phyloP scores from a whole-genome alignment of 2,113 vertebrate species.

The Cyphomyrus discorhynchus region DNA sequence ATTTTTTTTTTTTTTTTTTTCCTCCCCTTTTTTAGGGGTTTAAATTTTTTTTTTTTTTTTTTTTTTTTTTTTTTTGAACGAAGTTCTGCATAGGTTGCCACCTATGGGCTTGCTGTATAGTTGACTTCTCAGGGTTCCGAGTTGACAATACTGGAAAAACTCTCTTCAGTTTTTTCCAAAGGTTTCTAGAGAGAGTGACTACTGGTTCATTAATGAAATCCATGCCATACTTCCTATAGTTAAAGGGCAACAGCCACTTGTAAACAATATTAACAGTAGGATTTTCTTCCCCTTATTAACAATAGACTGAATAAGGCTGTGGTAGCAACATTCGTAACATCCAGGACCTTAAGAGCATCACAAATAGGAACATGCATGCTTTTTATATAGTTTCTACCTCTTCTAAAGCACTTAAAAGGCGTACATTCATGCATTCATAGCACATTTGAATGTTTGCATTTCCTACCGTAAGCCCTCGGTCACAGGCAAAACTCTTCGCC shows the following conservation, averaged over 20 bases:
- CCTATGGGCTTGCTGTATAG: not conserved
- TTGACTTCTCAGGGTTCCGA: not conserved
- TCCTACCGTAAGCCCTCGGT: not conserved
- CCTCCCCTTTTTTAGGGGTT: not conserved
- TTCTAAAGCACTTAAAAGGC: not conserved
- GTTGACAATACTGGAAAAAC: not conserved
- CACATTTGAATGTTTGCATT: not conserved
- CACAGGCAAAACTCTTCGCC: not conserved
- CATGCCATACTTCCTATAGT: not conserved
- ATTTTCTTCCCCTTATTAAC: not conserved
- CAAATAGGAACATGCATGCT: not conserved
- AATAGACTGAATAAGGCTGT: not conserved
- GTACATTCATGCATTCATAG: not conserved
- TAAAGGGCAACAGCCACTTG: not conserved
- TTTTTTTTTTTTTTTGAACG: not conserved
- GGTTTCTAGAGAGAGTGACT: not conserved
- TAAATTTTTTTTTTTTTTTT: not conserved
- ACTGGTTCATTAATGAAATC: not conserved
- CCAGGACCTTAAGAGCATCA: not conserved
- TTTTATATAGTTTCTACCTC: not conserved
- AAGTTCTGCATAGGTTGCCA: not conserved
- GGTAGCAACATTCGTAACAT: not conserved
- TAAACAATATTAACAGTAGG: not conserved
- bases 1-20: not conserved
- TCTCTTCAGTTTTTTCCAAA: not conserved